Evolutionary conservation across 35 echinoderm and acorn worm species (phyloP).

Genomic region (Strongylocentrotus purpuratus): DNA sequence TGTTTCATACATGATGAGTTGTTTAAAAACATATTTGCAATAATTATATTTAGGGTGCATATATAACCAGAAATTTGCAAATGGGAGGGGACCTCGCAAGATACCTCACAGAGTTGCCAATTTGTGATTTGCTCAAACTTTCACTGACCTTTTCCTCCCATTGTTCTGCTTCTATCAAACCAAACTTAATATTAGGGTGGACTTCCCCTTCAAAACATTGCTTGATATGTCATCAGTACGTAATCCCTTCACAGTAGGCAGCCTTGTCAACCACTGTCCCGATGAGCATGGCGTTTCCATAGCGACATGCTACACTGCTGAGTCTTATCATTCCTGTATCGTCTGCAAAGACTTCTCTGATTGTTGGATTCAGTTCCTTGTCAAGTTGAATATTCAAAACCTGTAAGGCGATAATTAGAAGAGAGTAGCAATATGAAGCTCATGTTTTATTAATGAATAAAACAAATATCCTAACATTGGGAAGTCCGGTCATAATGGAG

Average conservation of each 20-base stretch:
- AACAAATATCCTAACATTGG: background rate
- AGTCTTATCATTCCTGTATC: slow-evolving; percentile 56
- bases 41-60: too few relatives aligned
- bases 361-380: slow-evolving; percentile 45
- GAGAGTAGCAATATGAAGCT: background rate
- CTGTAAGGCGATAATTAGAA: slow-evolving; percentile 21
- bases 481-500: background rate
- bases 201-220: too few relatives aligned
- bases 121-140: too few relatives aligned
- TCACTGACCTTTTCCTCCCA: too few relatives aligned
- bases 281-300: slow-evolving; percentile 63
- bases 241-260: slow-evolving; percentile 15
- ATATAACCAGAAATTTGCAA: too few relatives aligned
- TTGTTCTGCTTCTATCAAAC: too few relatives aligned
- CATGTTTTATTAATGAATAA: background rate
- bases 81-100: too few relatives aligned
- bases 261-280: slow-evolving; percentile 57
- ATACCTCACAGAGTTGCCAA: too few relatives aligned
- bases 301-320: slow-evolving; percentile 72
- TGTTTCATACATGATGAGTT: too few relatives aligned
- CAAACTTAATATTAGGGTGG: too few relatives aligned
- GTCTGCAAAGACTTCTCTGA: slow-evolving; percentile 68
- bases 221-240: background rate
- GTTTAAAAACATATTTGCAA: too few relatives aligned
- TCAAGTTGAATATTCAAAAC: slow-evolving; percentile 60